phyloP scores from a whole-genome alignment of 1,140 invertebrate species.

The Nasonia vitripennis region DNA sequence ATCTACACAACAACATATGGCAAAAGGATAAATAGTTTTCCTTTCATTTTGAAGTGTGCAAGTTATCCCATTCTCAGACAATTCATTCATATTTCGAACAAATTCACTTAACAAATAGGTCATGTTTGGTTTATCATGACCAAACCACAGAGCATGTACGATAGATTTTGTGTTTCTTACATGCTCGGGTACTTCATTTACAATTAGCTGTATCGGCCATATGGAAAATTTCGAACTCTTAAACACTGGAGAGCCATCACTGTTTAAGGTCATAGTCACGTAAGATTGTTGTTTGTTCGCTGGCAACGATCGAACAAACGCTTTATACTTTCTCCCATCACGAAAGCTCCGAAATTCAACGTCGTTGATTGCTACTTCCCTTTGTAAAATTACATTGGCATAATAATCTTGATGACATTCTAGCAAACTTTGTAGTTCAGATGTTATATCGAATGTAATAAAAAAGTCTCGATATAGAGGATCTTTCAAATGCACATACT shows the following conservation, averaged over 20 bases:
- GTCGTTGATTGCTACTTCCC: not conserved
- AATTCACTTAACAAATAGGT: no score
- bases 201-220: constrained; percentile 47
- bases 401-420: constrained; percentile 43
- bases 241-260: constrained; percentile 48
- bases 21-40: not conserved
- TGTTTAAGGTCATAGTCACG: constrained; percentile 42
- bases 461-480: constrained; percentile 50
- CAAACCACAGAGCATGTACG: constrained; percentile 47
- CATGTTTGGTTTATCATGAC: not conserved
- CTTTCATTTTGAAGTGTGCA: no score
- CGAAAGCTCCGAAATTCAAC: constrained; percentile 29
- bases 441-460: constrained; percentile 40
- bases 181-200: not conserved
- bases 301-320: not conserved
- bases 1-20: constrained; percentile 49
- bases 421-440: constrained; percentile 39
- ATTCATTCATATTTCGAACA: no score
- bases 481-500: constrained; percentile 48
- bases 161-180: constrained; percentile 31
- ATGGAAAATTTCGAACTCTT: constrained; percentile 51
- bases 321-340: constrained; percentile 45
- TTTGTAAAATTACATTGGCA: constrained; percentile 15
- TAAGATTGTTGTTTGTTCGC: constrained; percentile 35
- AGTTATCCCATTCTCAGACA: no score